Evolutionary conservation across 2,113 vertebrate species (phyloP), one percentile per base, ranked within the genome.

Genomic region (Chaenogobius annularis): DNA sequence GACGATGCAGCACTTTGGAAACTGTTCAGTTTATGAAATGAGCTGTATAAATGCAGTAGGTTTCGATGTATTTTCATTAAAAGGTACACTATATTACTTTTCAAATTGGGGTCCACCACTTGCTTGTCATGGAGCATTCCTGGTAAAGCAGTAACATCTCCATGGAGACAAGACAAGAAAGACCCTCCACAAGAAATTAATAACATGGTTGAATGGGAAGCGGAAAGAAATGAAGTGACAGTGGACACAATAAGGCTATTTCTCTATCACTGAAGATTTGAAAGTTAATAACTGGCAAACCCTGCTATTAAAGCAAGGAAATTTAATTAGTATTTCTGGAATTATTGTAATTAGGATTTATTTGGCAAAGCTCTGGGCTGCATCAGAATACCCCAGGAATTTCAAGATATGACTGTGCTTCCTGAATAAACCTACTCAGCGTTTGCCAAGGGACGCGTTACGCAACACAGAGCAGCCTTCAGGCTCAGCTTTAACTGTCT

Each of bases 371-470:
- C 43, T 31, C 23, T 15, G 26, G 50, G 12, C 46, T 22, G 31
- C 3, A 56, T 22, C 10, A 55, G 54, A 73, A 68, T 10, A 46
- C 68, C 67, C 56, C 0, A 56, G 47, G 43, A 23, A 11, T 68
- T 63, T 63, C 23, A 79, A 62, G 67, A 70, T 68, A 48, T 44
- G 58, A 44, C 31, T 50, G 19, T 63, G 40, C 59, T 82, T 71
- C 58, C 59, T 69, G 70, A 54, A 66, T 62, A 66, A 26, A 70
- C 35, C 17, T 52, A 61, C 68, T 70, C 46, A 52, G 78, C 66
- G 46, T 75, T 62, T 40, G 26, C 74, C 70, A 78, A 79, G 79
- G 68, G 83, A 83, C 20, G 63, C 46, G 68, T 67, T 77, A 71
- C 62, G 31, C 54, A 55, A 69, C 73, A 84, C 62, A 79, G 77